These are phyloP conservation scores for Camponotus vicinus DNA, from an alignment of 1,140 invertebrate genomes.

Conservation along the genomic window DNA sequence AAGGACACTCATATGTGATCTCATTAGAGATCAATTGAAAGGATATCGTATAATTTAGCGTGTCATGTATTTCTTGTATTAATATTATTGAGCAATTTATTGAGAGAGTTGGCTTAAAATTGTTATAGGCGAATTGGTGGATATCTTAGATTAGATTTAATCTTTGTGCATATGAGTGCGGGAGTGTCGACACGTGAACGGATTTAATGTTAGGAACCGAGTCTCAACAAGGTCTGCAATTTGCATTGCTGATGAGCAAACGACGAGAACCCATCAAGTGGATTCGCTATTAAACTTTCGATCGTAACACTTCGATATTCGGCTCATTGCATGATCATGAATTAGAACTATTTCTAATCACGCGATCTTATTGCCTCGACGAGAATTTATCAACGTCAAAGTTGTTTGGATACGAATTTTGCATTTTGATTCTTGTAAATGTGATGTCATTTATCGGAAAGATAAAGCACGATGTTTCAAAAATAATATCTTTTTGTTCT, in stretches of 20 bases:
- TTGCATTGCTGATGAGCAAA: constrained; percentile 45
- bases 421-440: background rate
- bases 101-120: background rate
- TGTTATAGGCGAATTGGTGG: background rate
- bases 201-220: constrained; percentile 25
- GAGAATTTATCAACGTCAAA: constrained; percentile 13
- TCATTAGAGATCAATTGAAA: background rate
- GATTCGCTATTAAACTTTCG: constrained; percentile 3
- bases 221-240: constrained; percentile 21
- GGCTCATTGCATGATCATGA: constrained; percentile 28
- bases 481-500: background rate
- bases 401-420: background rate
- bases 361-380: constrained; percentile 18
- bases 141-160: constrained; percentile 40
- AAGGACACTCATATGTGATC: background rate
- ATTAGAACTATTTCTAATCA: constrained; percentile 47
- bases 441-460: background rate
- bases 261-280: constrained; percentile 11
- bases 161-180: background rate
- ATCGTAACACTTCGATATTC: constrained; percentile 35
- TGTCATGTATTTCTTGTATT: background rate
- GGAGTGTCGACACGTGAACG: constrained; percentile 21
- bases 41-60: background rate
- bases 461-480: too few species aligned
- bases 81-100: constrained; percentile 8